phyloP scores from a whole-genome alignment of 2,888 invertebrate genomes.

The Enchytraeus crypticus region DNA sequence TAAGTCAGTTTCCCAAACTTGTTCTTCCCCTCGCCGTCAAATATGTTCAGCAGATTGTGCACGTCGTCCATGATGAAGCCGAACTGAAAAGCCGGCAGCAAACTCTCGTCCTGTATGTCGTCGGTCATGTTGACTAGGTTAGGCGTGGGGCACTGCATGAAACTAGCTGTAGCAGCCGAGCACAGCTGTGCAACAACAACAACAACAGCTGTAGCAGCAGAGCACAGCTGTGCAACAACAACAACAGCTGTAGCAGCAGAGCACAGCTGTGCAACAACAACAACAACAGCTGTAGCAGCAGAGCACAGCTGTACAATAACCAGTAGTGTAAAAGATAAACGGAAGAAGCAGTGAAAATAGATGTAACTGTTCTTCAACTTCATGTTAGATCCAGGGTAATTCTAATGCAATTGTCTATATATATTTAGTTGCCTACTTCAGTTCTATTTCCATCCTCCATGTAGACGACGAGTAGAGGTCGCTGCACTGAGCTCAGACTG shows the following conservation, averaged over 20 bases:
- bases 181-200: background rate
- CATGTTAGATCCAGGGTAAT: no score
- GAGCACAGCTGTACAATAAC: no score
- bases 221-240: no score
- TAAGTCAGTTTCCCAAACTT: background rate
- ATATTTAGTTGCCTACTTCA: conserved; percentile 55
- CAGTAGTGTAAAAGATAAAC: no score
- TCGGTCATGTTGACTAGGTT: conserved; percentile 2
- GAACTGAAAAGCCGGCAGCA: background rate
- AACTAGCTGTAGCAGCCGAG: background rate
- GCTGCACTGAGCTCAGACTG: conserved; percentile 49
- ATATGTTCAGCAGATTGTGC: background rate
- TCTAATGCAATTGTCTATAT: no score
- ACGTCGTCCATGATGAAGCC: conserved; percentile 16
- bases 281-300: no score
- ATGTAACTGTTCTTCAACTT: no score
- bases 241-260: no score
- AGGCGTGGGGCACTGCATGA: conserved; percentile 11
- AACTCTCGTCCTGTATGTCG: background rate
- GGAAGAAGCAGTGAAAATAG: no score
- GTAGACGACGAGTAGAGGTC: conserved; percentile 88
- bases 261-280: no score
- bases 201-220: no score
- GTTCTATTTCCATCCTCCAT: conserved; percentile 71
- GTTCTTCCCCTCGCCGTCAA: background rate